Evolutionary conservation across 1,140 invertebrate species (phyloP).

Genomic region (Drosophila kohkoa): DNA sequence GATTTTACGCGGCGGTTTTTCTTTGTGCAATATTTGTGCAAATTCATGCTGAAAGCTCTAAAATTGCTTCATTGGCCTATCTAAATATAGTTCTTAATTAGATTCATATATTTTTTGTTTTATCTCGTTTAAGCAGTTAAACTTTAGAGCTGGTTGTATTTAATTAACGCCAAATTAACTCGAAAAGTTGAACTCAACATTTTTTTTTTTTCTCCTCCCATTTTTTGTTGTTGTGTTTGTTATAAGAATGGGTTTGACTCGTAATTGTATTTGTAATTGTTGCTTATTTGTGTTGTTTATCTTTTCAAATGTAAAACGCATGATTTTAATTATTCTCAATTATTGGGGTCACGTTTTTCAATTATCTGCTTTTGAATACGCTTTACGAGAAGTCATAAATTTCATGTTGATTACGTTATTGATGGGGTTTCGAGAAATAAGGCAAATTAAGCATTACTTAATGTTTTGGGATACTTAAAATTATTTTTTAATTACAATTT

Average conservation of each 20-base stretch:
- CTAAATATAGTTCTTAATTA: constrained; percentile 4
- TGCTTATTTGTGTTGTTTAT: not conserved
- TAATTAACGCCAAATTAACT: constrained; percentile 7
- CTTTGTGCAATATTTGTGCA: not conserved
- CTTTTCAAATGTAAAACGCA: not conserved
- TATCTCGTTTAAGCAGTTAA: constrained; percentile 15
- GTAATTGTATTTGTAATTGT: constrained; percentile 9
- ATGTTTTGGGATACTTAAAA: too few species aligned
- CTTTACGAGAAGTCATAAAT: not conserved
- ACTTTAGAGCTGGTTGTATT: not conserved
- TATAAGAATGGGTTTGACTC: not conserved
- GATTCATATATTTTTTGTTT: not conserved
- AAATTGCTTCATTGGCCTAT: not conserved
- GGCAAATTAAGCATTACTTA: too few species aligned
- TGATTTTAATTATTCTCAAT: constrained; percentile 14
- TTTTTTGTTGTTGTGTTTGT: not conserved
- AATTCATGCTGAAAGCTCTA: not conserved
- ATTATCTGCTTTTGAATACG: constrained; percentile 5
- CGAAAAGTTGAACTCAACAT: not conserved
- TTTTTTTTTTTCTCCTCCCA: not conserved
- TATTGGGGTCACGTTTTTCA: constrained; percentile 31
- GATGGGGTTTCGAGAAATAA: too few species aligned
- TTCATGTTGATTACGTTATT: not conserved
- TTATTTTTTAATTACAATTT: too few species aligned
- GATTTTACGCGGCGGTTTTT: not conserved